A percentile compares a stretch with the other conserved stretches of the same genome.
Conservation (phyloP, 2,797 vertebrate species). For the Darevskia nairensis region DNA sequence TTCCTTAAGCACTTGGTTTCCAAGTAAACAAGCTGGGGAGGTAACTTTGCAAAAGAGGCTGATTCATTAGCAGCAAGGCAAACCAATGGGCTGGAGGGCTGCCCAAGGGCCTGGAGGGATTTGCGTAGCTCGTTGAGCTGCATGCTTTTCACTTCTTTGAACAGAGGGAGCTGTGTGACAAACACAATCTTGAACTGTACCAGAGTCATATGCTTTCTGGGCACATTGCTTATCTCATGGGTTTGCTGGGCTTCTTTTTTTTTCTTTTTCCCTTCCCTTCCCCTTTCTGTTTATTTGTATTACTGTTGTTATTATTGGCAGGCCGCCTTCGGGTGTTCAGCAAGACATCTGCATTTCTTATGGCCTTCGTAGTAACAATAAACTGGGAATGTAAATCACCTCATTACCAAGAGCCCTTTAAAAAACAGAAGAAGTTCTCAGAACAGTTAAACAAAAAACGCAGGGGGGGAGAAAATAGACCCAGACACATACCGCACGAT, state of each 20-base stretch:
- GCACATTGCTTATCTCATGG: constrained; percentile 65
- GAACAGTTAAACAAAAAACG: neutral
- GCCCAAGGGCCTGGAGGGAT: constrained; percentile 71
- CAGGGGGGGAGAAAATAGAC: neutral
- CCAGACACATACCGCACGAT: neutral
- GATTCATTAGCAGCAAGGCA: constrained; percentile 75
- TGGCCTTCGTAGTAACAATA: neutral
- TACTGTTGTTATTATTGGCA: constrained; percentile 13
- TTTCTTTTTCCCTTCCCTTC: too few species aligned
- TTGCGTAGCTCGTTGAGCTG: constrained; percentile 61
- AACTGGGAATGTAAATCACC: constrained; percentile 4
- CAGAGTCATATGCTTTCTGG: constrained; percentile 65
- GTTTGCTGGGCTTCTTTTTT: constrained; percentile 30
- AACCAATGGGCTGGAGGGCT: constrained; percentile 65
- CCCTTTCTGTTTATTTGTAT: neutral
- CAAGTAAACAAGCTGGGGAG: constrained; percentile 76
- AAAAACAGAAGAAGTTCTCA: neutral
- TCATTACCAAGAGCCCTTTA: neutral
- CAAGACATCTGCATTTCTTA: neutral
- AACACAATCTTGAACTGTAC: constrained; percentile 61
- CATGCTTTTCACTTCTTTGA: constrained; percentile 56
- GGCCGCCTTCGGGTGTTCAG: neutral
- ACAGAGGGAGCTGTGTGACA: constrained; percentile 58
- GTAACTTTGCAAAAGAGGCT: constrained; percentile 73
- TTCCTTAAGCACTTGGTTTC: constrained; percentile 72